phyloP scores from a whole-genome alignment of 2,797 vertebrate genomes.

The Peromyscus aztecus region DNA sequence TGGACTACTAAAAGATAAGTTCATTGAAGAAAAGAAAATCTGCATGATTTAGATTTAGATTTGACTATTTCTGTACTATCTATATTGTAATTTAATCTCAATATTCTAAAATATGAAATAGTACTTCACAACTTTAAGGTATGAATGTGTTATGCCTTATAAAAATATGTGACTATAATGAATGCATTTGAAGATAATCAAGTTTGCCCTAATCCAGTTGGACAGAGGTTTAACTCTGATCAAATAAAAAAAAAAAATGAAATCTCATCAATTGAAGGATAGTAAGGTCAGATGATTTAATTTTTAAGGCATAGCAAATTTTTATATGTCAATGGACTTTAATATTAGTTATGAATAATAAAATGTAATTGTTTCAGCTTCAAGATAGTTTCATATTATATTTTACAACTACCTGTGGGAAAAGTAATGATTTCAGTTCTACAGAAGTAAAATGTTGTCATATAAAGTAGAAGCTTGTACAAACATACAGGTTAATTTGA shows the following conservation, averaged over 20 bases:
- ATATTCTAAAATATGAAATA: slow-evolving; percentile 84
- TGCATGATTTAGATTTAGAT: slow-evolving; percentile 86
- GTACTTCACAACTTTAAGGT: slow-evolving; percentile 87
- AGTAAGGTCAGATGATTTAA: slow-evolving; percentile 87
- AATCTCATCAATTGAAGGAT: slow-evolving; percentile 89
- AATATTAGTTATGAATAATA: slow-evolving; percentile 89
- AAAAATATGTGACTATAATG: slow-evolving; percentile 88
- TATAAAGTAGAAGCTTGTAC: slow-evolving; percentile 39
- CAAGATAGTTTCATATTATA: slow-evolving; percentile 87
- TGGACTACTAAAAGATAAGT: slow-evolving; percentile 79
- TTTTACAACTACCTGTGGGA: slow-evolving; percentile 78
- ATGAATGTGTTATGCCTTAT: slow-evolving; percentile 85
- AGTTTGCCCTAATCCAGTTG: slow-evolving; percentile 88
- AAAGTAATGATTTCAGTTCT: slow-evolving; percentile 59
- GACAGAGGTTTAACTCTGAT: slow-evolving; percentile 89
- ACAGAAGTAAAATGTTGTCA: slow-evolving; percentile 78
- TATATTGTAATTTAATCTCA: slow-evolving; percentile 88
- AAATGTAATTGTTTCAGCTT: slow-evolving; percentile 87
- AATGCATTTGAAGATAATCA: slow-evolving; percentile 90
- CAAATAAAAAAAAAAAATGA: slow-evolving; percentile 88
- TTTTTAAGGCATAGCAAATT: slow-evolving; percentile 89
- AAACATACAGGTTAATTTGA: slow-evolving; percentile 79
- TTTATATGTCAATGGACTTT: slow-evolving; percentile 89
- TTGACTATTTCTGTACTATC: slow-evolving; percentile 86
- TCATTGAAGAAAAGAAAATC: slow-evolving; percentile 84